Base-by-base conservation (phyloP, 2,888 invertebrate genomes). In the Thymelicus acteon region DNA sequence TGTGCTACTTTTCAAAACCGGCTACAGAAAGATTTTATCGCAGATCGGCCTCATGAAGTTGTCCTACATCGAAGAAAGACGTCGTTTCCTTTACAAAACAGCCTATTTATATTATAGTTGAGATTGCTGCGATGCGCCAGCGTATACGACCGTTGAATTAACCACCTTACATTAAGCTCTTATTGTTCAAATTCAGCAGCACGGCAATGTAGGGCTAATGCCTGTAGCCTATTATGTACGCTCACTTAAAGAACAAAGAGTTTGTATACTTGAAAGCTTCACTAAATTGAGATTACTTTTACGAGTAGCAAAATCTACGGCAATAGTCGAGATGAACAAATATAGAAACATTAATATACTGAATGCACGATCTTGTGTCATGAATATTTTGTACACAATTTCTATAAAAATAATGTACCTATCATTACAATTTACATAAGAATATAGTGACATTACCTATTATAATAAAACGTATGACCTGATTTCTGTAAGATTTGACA, bases 61-160 rank as follows among this genome's bases (percentile, higher is more conserved):
- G 60, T 52, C 64, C 64, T 64, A 64, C 70, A 69, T 62, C 64
- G n/a, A 40, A 60, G 10, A 63, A 63, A 47, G 62, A 54, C 44
- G 49, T 68, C 68, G 62, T 69, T 69, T 48, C 48, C 54, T 61
- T 3, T 54, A 57, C 44, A 49, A 57, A 54, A 54, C 37, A 63
- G 40, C 37, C 40, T 70, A 65, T 65, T 60, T 44, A 60, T 71
- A 49, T 39, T 47, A 64, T 60, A 64, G 39, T 60, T 37, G 44
- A 60, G 63, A 58, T 60, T 65, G 40, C 70, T 52, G 54, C 67
- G 74, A 73, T 69, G 64, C 71, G 72, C 72, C 69, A 71, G 49
- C 72, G 72, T 73, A 72, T 72, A 71, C 67, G 66, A 71, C 68
- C 54, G 61, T 69, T 62, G 63, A 68, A 72, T 69, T 65, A 72